These are phyloP conservation scores for Origma solitaria DNA, from an alignment of 2,113 vertebrate genomes.

Conservation along the genomic window DNA sequence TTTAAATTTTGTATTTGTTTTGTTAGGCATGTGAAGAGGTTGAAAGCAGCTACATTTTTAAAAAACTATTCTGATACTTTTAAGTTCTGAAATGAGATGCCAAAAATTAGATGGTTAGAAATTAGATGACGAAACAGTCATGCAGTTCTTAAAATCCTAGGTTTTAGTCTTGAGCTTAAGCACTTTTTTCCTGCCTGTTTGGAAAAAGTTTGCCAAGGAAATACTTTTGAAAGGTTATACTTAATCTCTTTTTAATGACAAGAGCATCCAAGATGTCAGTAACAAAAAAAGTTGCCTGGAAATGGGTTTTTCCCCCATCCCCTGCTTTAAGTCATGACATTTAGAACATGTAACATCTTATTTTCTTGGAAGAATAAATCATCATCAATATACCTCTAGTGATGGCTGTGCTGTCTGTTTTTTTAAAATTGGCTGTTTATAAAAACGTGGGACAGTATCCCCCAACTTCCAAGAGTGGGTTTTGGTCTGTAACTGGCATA, in stretches of 20 bases:
- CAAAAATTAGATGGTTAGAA: background rate
- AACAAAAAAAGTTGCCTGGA: background rate
- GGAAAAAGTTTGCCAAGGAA: background rate
- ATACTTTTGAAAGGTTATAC: background rate
- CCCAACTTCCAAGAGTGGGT: background rate
- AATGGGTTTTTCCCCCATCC: background rate
- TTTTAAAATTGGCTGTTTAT: background rate
- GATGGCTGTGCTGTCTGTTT: fast-evolving
- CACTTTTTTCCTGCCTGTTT: background rate
- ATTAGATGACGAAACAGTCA: background rate
- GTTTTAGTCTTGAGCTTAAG: background rate
- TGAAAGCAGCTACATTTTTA: background rate
- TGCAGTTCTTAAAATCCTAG: background rate
- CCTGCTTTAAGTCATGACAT: background rate
- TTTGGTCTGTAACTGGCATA: background rate
- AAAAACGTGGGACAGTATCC: background rate
- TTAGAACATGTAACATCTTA: background rate
- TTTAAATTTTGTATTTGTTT: background rate
- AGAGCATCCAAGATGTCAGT: background rate
- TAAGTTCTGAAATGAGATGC: background rate
- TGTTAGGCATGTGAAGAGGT: background rate
- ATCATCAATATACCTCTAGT: background rate
- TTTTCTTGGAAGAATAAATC: background rate
- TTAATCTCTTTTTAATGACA: background rate
- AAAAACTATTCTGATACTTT: background rate